Evolutionary conservation across 1,140 invertebrate species (phyloP), one percentile per base, ranked within the genome.

Genomic region (Acyrthosiphon pisum): DNA sequence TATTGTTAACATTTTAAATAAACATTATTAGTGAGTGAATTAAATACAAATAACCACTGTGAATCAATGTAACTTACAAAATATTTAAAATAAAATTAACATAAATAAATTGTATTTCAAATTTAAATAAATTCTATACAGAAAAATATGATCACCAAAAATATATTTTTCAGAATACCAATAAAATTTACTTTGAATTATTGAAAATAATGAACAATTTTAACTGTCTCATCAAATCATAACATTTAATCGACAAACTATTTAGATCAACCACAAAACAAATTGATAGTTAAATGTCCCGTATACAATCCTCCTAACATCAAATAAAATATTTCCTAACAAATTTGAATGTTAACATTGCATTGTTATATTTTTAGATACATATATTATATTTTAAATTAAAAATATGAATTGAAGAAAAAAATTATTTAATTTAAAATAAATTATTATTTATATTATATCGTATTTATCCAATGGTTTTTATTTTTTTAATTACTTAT

Each of bases 11-110:
- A 68, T 68, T 68, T n/a, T 68, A n/a, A n/a, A n/a, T n/a, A 76
- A n/a, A 35, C 14, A 76, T 76, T 20, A 76, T 76, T 9, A 20
- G 14, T n/a, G 30, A 68, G 11, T 68, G n/a, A 68, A 14, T 76
- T 76, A 8, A 76, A 76, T 76, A 6, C 14, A 76, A 18, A 76
- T 23, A 11, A 76, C 6, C n/a, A 76, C 14, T 18, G 30, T 18
- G 60, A 76, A 76, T n/a, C n/a, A 76, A n/a, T 76, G n/a, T 76
- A 76, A n/a, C 60, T 76, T 76, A 76, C 9, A 68, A 68, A 76
- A 76, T 35, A 76, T 68, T n/a, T n/a, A 60, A 60, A 60, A 60
- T 68, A n/a, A 68, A 68, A n/a, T 76, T 18, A 76, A n/a, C n/a
- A 35, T 76, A 76, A 18, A 14, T n/a, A 76, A 14, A 76, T 76